Conservation (phyloP, 2,888 invertebrate species). For the Malthinus seriepunctatus region DNA sequence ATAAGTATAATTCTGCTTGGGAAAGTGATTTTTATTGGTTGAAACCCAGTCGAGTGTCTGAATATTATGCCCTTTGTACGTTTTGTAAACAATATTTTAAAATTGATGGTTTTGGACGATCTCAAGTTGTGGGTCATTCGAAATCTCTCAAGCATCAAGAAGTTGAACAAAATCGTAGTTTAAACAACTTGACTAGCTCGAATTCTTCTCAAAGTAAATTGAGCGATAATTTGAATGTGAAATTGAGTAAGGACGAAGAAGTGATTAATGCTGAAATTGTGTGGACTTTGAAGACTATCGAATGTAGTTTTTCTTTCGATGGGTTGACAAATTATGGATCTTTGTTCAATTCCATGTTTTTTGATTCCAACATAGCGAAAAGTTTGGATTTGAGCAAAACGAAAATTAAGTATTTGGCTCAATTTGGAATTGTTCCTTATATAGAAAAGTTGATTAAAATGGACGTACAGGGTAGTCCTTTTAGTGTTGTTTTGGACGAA, state of each 20-base stretch:
- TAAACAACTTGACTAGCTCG: background rate
- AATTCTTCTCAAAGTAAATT: background rate
- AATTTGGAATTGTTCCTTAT: conserved; percentile 17
- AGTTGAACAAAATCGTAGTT: conserved; percentile 8
- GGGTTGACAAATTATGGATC: conserved; percentile 6
- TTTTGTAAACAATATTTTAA: conserved; percentile 23
- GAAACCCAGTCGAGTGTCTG: conserved; percentile 19
- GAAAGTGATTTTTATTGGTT: conserved; percentile 23
- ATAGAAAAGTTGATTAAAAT: conserved; percentile 14
- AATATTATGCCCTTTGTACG: conserved; percentile 15
- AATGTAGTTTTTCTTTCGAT: conserved; percentile 11
- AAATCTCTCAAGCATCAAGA: conserved; percentile 17
- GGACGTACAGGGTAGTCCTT: conserved; percentile 9
- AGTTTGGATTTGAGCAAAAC: conserved; percentile 10
- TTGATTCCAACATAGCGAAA: conserved; percentile 15
- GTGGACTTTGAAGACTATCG: conserved; percentile 17
- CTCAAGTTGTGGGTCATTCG: conserved; percentile 14
- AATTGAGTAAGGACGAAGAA: conserved; percentile 23
- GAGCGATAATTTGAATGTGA: background rate
- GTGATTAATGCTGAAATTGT: conserved; percentile 19
- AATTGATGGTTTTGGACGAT: conserved; percentile 14
- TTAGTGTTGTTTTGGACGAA: conserved; percentile 15
- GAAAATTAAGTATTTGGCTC: conserved; percentile 12
- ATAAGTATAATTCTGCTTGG: conserved; percentile 17
- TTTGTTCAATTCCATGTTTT: conserved; percentile 23